Evolutionary conservation across 2,888 invertebrate species (phyloP).

Genomic region (Catocala fraxini): DNA sequence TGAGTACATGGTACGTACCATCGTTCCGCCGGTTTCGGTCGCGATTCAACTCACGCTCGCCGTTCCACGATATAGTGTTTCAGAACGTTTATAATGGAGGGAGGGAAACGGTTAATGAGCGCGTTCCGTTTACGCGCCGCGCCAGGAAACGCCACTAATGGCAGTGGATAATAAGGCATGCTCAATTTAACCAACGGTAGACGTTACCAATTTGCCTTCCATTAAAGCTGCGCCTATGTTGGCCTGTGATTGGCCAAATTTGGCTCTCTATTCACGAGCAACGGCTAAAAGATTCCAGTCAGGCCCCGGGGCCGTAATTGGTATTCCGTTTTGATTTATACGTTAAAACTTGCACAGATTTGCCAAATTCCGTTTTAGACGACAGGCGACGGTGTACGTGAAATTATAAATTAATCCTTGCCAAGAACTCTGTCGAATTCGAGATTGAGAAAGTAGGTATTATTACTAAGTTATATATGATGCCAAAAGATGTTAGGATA

Average conservation of each 20-base stretch:
- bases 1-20: conserved; percentile 19
- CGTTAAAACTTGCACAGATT: conserved; percentile 23
- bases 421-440: conserved; percentile 10
- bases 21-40: background rate
- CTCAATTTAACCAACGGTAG: conserved; percentile 51
- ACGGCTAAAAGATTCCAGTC: conserved; percentile 33
- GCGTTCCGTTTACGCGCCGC: conserved; percentile 52
- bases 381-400: conserved; percentile 11
- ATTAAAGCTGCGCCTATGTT: conserved; percentile 50
- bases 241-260: conserved; percentile 48
- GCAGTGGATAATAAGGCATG: conserved; percentile 61
- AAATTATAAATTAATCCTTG: conserved; percentile 21
- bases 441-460: conserved; percentile 1
- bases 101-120: conserved; percentile 60
- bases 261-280: conserved; percentile 43
- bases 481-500: conserved; percentile 9
- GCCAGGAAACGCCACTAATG: conserved; percentile 62
- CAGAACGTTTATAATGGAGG: conserved; percentile 33
- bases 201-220: conserved; percentile 54
- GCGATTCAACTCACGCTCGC: conserved; percentile 43
- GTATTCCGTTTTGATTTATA: conserved; percentile 33
- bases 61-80: conserved; percentile 36
- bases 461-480: conserved; percentile 6
- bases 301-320: conserved; percentile 20
- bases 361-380: conserved; percentile 17